A percentile compares a stretch with the other conserved stretches of the same genome.
Evolutionary conservation across 64 coral and sea anemone genomes (phyloP).

Genomic region (Pocillopora damicornis): DNA sequence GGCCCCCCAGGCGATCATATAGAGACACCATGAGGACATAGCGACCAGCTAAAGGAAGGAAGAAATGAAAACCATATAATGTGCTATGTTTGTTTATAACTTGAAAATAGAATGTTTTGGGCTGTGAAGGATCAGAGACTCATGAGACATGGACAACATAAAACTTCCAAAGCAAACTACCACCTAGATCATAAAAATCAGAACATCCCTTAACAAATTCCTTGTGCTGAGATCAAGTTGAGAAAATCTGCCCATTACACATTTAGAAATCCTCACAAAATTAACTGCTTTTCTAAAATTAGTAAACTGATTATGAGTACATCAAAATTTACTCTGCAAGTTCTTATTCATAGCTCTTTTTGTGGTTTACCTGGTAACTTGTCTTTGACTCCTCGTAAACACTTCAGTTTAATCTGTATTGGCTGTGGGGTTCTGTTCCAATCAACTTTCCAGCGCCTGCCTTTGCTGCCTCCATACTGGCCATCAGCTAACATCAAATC

Average conservation of each 20-base stretch:
- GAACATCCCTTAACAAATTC: no score
- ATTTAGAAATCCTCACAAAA: not conserved
- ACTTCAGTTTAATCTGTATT: slow-evolving; percentile 96
- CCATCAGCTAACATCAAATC: slow-evolving; percentile 93
- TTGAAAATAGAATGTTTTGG: no score
- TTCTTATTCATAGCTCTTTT: not conserved
- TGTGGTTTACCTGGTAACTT: slow-evolving; percentile 65
- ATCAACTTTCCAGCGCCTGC: slow-evolving; percentile 93
- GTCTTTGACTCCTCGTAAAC: slow-evolving; percentile 91
- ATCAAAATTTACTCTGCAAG: not conserved
- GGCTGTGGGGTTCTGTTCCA: slow-evolving; percentile 98
- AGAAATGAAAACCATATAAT: not conserved
- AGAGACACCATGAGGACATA: slow-evolving; percentile 98
- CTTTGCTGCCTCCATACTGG: slow-evolving; percentile 95
- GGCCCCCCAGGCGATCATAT: slow-evolving; percentile 96
- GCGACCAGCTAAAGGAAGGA: slow-evolving; percentile 62
- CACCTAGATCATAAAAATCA: no score
- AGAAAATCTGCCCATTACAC: not conserved
- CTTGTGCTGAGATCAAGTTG: not conserved
- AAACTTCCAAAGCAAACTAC: no score
- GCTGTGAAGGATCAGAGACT: no score
- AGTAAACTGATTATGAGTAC: no score
- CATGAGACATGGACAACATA: no score
- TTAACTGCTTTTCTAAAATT: no score
- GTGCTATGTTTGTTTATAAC: no score